Percentiles rank a stretch among this genome's conserved stretches.
Conservation (phyloP, 2,888 invertebrate species). For the Caradrina kadenii region DNA sequence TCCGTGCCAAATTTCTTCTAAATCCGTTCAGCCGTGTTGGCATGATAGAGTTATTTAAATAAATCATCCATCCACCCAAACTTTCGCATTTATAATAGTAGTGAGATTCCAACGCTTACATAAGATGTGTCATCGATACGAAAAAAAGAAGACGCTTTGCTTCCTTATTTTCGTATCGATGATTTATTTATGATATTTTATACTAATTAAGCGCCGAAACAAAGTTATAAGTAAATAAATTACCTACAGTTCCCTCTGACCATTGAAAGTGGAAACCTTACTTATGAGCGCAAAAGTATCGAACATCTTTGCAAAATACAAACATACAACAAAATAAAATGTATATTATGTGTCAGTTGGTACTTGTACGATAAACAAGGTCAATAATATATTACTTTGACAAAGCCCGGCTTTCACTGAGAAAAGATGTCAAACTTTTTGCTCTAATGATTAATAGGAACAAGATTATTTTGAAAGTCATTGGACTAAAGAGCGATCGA, state of each 20-base stretch:
- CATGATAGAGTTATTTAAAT: no score
- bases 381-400: conserved; percentile 43
- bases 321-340: not conserved
- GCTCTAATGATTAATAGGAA: conserved; percentile 42
- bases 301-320: not conserved
- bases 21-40: no score
- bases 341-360: conserved; percentile 3
- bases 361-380: conserved; percentile 40
- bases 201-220: no score
- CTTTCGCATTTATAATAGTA: no score
- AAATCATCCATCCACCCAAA: no score
- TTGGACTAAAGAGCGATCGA: conserved; percentile 29
- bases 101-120: no score
- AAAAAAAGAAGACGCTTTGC: no score
- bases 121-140: no score
- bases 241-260: not conserved
- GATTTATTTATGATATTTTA: no score
- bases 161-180: no score
- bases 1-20: no score
- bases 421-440: conserved; percentile 52
- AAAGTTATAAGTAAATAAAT: no score
- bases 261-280: not conserved
- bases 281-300: not conserved
- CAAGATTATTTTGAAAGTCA: conserved; percentile 52
- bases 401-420: conserved; percentile 53